phyloP scores from a whole-genome alignment of 2,888 invertebrate genomes.

The Thereva nobilitata region DNA sequence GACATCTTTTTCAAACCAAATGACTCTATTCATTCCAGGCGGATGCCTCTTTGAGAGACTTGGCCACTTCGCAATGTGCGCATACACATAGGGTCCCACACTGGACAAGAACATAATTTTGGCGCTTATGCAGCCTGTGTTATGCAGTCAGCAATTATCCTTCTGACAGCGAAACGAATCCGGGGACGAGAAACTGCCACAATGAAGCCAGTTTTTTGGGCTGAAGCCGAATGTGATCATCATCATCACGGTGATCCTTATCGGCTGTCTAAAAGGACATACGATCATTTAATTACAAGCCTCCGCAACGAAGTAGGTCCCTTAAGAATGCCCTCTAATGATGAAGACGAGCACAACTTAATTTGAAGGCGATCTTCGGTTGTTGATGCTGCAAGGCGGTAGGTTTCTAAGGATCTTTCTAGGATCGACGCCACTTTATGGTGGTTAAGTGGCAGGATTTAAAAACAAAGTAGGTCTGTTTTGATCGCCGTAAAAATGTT shows the following conservation, averaged over 20 bases:
- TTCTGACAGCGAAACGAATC: not conserved
- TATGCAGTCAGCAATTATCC: constrained; percentile 1
- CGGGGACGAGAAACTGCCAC: not conserved
- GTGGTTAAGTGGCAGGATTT: constrained; percentile 46
- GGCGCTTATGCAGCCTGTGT: not conserved
- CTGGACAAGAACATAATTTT: constrained; percentile 3
- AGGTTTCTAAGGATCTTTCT: constrained; percentile 18
- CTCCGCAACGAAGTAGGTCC: not conserved
- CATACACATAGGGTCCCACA: not conserved
- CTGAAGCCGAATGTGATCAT: constrained; percentile 27
- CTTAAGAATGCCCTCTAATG: constrained; percentile 5
- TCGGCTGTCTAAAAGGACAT: constrained; percentile 34
- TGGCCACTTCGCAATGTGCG: constrained; percentile 4
- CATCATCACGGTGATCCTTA: constrained; percentile 33
- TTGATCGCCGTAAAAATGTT: constrained; percentile 42
- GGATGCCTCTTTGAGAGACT: not conserved
- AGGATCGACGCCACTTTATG: constrained; percentile 43
- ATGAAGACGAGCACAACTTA: constrained; percentile 13
- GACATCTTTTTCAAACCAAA: constrained; percentile 11
- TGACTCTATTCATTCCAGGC: constrained; percentile 22
- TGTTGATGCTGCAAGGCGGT: constrained; percentile 30
- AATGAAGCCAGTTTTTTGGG: not conserved
- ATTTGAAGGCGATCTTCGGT: constrained; percentile 15
- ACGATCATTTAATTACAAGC: constrained; percentile 38
- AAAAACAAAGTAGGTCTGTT: constrained; percentile 45